Base-by-base conservation (phyloP, 2,113 vertebrate species). In the Anguilla japonica region DNA sequence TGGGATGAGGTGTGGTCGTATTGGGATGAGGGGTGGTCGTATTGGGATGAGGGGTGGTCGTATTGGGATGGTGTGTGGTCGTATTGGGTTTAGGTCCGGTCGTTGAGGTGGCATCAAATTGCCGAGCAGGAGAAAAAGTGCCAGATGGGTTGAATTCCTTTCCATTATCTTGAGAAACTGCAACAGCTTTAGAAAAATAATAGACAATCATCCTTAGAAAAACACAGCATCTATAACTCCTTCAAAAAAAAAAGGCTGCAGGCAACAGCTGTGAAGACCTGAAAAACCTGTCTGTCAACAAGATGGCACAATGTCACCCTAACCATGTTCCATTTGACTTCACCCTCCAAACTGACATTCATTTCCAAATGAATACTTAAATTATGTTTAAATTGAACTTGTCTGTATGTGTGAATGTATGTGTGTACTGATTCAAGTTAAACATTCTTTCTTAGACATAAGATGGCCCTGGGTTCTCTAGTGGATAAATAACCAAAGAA, bases 91-190 rank as follows among this genome's bases (percentile, higher is more conserved):
- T 0, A 84, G 41, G 79, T 2, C 20, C 29, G 5, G 6, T 14
- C 1, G 41, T 1, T 46, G 4, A 6, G 43, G 43, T 13, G 41
- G 43, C 20, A 9, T 0, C 2, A 86, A 91, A 93, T 0, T 20
- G 3, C 0, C 0, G 0, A 13, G 92, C 83, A 5, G 93, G 88
- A 0, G 2, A 1, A 16, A 89, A 0, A 0, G 88, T 90, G 71
- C 79, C 91, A 83, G 93, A 0, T 0, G 89, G 88, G 41, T 86
- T 89, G 39, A 6, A 34, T 34, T 43, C 16, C 79, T 50, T 43
- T 79, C 39, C 16, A 41, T 41, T 34, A 60, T 67, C 78, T 29
- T 63, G 5, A 7, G 50, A 22, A 29, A 9, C 71, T 29, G 71
- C 56, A 81, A 80, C 13, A 46, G 79, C 85, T 81, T 86, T 16